Conservation (phyloP, 2,888 invertebrate genomes). For the Ormyrus labotus region DNA sequence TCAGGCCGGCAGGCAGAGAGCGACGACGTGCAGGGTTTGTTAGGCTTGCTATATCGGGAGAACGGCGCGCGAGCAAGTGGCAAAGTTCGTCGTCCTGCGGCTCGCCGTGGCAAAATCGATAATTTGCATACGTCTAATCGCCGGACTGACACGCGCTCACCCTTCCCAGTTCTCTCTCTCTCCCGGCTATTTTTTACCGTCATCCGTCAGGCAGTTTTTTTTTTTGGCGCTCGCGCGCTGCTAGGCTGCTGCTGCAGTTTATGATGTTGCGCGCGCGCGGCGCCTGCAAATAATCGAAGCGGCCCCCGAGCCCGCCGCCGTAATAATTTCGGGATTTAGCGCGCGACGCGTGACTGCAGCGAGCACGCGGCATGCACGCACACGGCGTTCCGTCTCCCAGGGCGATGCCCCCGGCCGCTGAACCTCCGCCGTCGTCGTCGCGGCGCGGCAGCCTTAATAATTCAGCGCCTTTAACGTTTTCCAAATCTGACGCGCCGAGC, state of each 20-base stretch:
- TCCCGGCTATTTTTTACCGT: background rate
- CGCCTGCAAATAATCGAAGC: slow-evolving; percentile 50
- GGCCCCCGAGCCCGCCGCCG: slow-evolving; percentile 34
- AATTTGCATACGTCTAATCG: slow-evolving; percentile 59
- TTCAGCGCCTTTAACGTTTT: slow-evolving; percentile 67
- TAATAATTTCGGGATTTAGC: slow-evolving; percentile 68
- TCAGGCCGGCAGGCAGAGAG: background rate
- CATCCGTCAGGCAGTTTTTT: slow-evolving; percentile 27
- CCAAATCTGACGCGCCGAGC: slow-evolving; percentile 42
- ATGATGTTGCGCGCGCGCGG: slow-evolving; percentile 22
- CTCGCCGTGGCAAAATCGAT: slow-evolving; percentile 49
- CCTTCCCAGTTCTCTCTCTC: background rate
- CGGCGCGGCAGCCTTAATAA: slow-evolving; percentile 64
- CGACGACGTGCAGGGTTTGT: slow-evolving; percentile 1
- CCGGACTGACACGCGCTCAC: slow-evolving; percentile 20
- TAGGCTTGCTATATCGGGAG: slow-evolving; percentile 20
- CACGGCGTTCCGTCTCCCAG: slow-evolving; percentile 33
- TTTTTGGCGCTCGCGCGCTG: background rate
- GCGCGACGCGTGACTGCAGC: slow-evolving; percentile 1
- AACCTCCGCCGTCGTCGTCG: background rate
- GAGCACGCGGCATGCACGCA: slow-evolving; percentile 44
- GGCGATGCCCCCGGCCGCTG: slow-evolving; percentile 22
- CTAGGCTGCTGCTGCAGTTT: slow-evolving; percentile 7
- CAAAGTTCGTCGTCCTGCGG: slow-evolving; percentile 54
- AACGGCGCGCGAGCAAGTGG: slow-evolving; percentile 9